Evolutionary conservation across 2,888 invertebrate genomes (phyloP), one percentile per base, ranked within the genome.

Genomic region (Siphonodentalium dalli): DNA sequence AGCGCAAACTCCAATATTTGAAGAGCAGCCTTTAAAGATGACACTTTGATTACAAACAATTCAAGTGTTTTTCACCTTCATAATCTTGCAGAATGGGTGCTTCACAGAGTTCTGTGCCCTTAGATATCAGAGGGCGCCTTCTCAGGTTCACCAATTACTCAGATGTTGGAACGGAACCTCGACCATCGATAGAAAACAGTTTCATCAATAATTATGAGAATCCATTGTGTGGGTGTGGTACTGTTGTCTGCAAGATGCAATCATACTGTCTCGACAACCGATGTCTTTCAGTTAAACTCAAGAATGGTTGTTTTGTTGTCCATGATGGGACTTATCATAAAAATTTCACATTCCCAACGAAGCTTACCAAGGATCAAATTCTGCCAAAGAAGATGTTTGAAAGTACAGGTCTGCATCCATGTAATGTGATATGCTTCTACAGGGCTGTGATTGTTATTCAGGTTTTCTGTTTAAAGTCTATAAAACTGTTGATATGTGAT

Each of bases 191-290:
- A n/a, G n/a, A n/a, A n/a, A n/a, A n/a, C n/a, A n/a, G n/a, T n/a
- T n/a, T n/a, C n/a, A n/a, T n/a, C n/a, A n/a, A n/a, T n/a, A n/a
- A n/a, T n/a, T n/a, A n/a, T n/a, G n/a, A n/a, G n/a, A n/a, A n/a
- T n/a, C n/a, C n/a, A n/a, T n/a, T n/a, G n/a, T n/a, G n/a, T n/a
- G n/a, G n/a, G n/a, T n/a, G n/a, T n/a, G n/a, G n/a, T n/a, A n/a
- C n/a, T n/a, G n/a, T n/a, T n/a, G 29, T 28, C 20, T 43, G 31
- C 27, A 23, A 28, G 11, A 15, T 43, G 8, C 43, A 43, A 28
- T 33, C 43, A n/a, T 33, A 43, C 11, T 45, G 45, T 28, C 26
- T 27, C 8, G 37, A 45, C 13, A 45, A 45, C 15, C 18, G 45
- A 8, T 37, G 37, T 35, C 37, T 34, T 23, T 37, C 35, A 37